Conservation (phyloP, 1,140 invertebrate genomes). For the Epicauta chinensis region DNA sequence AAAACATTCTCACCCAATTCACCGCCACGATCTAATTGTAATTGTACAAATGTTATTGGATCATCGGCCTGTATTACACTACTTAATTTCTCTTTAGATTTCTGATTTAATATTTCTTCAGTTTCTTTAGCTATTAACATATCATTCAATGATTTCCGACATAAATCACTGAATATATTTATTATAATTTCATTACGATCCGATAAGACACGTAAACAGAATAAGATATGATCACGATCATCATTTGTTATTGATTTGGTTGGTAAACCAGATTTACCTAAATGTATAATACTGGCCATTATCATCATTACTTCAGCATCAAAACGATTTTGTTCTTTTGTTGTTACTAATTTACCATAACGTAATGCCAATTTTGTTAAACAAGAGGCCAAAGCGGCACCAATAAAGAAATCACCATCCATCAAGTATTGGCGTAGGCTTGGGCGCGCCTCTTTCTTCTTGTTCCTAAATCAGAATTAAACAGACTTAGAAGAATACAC, state of each 20-base stretch:
- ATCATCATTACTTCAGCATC: conserved; percentile 83
- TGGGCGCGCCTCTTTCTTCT: conserved; percentile 67
- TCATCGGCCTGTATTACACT: conserved; percentile 78
- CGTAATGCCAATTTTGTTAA: conserved; percentile 84
- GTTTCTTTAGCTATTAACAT: conserved; percentile 82
- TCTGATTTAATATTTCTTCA: conserved; percentile 51
- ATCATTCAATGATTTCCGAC: conserved; percentile 72
- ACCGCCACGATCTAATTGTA: conserved; percentile 63
- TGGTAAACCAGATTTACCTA: conserved; percentile 70
- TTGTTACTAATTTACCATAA: conserved; percentile 53
- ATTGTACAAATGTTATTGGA: conserved; percentile 79
- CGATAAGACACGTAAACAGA: conserved; percentile 75
- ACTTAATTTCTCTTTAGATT: conserved; percentile 66
- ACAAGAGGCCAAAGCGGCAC: conserved; percentile 82
- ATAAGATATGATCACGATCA: conserved; percentile 84
- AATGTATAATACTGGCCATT: conserved; percentile 78
- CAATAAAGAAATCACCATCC: conserved; percentile 95
- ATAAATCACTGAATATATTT: conserved; percentile 71
- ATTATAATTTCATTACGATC: conserved; percentile 64
- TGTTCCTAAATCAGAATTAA: too few relatives aligned
- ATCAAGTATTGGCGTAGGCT: conserved; percentile 82
- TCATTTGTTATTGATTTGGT: conserved; percentile 87
- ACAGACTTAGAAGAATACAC: too few relatives aligned
- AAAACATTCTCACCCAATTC: conserved; percentile 88
- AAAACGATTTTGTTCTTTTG: conserved; percentile 63